Percentiles rank a stretch among this genome's conserved stretches.
These are phyloP conservation scores for Drosophila varians DNA, from an alignment of 1,140 invertebrate genomes.

Conservation along the genomic window DNA sequence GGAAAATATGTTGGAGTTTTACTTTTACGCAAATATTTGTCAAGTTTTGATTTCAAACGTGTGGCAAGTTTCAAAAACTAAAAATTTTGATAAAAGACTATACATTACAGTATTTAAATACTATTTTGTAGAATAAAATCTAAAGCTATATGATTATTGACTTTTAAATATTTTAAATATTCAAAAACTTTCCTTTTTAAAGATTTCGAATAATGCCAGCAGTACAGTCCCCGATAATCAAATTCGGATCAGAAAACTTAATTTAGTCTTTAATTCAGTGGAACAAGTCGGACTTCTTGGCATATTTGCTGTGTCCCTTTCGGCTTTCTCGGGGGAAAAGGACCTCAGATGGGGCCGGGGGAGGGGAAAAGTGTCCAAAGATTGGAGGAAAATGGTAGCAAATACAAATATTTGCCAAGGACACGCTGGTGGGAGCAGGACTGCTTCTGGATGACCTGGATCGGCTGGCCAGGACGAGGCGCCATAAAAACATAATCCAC, in stretches of 20 bases:
- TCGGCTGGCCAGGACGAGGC: constrained; percentile 5
- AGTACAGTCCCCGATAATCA: constrained; percentile 5
- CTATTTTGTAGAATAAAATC: neutral
- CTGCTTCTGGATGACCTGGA: constrained; percentile 8
- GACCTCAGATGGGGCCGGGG: neutral
- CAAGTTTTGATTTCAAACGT: neutral
- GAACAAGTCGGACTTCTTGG: constrained; percentile 14
- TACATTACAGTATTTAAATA: no score
- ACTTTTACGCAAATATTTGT: neutral
- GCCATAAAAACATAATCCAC: constrained; percentile 42
- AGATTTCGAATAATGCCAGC: neutral
- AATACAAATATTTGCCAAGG: constrained; percentile 23
- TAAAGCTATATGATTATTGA: no score
- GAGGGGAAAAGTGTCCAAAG: constrained; percentile 2
- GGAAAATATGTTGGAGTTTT: neutral
- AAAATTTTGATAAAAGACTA: no score
- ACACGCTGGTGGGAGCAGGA: no score
- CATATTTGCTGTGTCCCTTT: constrained; percentile 9
- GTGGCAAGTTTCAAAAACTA: no score
- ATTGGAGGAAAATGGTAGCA: constrained; percentile 25
- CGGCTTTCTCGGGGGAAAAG: neutral
- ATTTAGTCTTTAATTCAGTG: constrained; percentile 20
- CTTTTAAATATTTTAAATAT: no score
- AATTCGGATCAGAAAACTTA: constrained; percentile 20
- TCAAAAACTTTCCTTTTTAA: no score